Conservation (phyloP, 2,888 invertebrate species). For the Phengaris alcon region DNA sequence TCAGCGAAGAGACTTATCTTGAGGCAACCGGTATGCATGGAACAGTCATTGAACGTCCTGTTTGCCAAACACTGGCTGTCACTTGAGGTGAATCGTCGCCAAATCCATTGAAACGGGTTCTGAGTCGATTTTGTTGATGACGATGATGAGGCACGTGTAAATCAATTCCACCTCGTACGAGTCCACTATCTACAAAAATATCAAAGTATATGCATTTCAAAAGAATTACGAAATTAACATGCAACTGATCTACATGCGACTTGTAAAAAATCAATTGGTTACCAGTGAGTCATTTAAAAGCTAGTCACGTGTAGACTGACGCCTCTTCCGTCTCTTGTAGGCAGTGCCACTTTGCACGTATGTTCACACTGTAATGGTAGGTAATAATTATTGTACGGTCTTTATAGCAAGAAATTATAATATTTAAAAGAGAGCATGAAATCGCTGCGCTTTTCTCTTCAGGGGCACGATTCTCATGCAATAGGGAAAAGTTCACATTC, state of each 20-base stretch:
- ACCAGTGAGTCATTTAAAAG: background rate
- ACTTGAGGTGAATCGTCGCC: background rate
- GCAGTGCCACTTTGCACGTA: background rate
- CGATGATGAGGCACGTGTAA: background rate
- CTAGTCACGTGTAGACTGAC: constrained; percentile 14
- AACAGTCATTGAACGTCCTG: too few relatives aligned
- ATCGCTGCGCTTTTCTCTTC: background rate
- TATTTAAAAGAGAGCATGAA: background rate
- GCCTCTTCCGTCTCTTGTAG: background rate
- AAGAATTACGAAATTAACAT: constrained; percentile 24
- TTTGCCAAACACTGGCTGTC: too few relatives aligned
- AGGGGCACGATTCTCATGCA: too few relatives aligned
- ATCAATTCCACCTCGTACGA: constrained; percentile 1
- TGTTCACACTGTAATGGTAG: background rate
- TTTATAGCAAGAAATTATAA: background rate
- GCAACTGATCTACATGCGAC: constrained; percentile 23
- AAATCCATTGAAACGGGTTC: background rate
- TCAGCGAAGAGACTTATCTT: too few relatives aligned
- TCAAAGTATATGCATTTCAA: constrained; percentile 19
- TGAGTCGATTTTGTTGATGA: background rate
- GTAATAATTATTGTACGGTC: background rate
- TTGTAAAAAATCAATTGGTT: constrained; percentile 2
- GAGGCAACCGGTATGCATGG: too few relatives aligned
- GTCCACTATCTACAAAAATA: constrained; percentile 7
- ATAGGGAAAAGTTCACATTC: too few relatives aligned